Base-by-base conservation (phyloP, 1,140 invertebrate species). In the Aethina tumida region DNA sequence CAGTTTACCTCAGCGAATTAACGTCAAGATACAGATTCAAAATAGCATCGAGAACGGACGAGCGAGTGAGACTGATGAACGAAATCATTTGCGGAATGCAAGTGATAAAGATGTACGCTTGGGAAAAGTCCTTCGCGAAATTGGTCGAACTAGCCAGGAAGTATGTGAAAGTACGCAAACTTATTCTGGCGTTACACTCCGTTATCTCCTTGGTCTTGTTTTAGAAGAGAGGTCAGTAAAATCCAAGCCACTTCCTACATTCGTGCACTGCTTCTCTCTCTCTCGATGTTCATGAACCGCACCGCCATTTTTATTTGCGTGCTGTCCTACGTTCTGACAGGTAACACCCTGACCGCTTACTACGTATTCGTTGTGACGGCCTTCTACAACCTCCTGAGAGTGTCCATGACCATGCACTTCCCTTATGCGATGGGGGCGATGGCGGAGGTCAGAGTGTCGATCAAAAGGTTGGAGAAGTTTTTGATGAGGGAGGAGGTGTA, bases 91-190 rank as follows among this genome's bases (percentile, higher is more conserved):
- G 65, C 22, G 81, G 78, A 12, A 83, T 87, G 60, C 69, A 79
- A 59, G 75, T 84, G 41, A 63, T 62, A 22, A 94, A 93, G 64
- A 90, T 92, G 85, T 88, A 87, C 53, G 76, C 81, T 0, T 90
- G 85, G 85, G 84, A 90, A 57, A 72, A 77, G 28, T 80, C 82
- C 0, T 52, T 52, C 22, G 39, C 41, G n/a, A 22, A 35, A 29
- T 35, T 52, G 24, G 42, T 52, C 18, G 32, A 35, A 25, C 15
- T 25, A 24, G 33, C 33, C n/a, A 35, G 43, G 41, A 53, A 64
- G 66, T 68, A 49, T 35, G 49, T 14, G n/a, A n/a, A 27, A 20
- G 24, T 24, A 4, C 4, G 13, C 20, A 21, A 35, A 12, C n/a
- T 24, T 5, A 22, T 25, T 3, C 22, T 35, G 5, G 15, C 15